Evolutionary conservation across 1,140 invertebrate genomes (phyloP), one percentile per base, ranked within the genome.

Genomic region (Grapholita molesta): DNA sequence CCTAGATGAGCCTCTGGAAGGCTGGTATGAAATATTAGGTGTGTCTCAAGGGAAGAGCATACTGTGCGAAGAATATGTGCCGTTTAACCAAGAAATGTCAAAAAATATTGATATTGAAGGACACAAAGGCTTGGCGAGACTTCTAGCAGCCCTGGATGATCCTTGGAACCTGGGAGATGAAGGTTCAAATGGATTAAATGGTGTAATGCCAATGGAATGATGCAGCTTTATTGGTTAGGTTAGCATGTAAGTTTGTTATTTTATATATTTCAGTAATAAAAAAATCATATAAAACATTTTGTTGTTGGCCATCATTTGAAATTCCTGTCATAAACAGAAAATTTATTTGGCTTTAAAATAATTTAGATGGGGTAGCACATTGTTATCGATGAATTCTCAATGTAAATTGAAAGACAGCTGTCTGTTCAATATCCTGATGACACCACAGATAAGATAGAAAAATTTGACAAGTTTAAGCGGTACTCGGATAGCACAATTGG

Each of bases 21-120:
- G 91, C 8, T 92, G 91, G 90, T 89, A 89, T 32, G 91, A 92
- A 70, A 85, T 92, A 48, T 75, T 84, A 57, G 91, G 91, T 18
- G 82, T 89, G 5, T 87, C 85, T 7, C 89, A 91, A 83, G 90
- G 89, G 5, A 89, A 87, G 52, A 80, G 76, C 72, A 73, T 92
- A n/a, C 52, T 91, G n/a, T 91, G 89, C 68, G 89, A 92, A 67
- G 90, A 92, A 70, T 91, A 90, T 75, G 83, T 92, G 4, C 79
- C 82, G 18, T 88, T 92, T 70, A 78, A 85, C 30, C 74, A 76
- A 30, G 84, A 90, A 48, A 82, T 90, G 72, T 77, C 88, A 0
- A 88, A 88, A 65, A 90, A 90, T 57, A 88, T 92, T 53, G 91
- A 92, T 77, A 70, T 76, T 0, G 89, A 89, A 66, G 88, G 89